These are phyloP conservation scores for Enhydra lutris DNA, from an alignment of 2,113 vertebrate genomes.

Conservation along the genomic window DNA sequence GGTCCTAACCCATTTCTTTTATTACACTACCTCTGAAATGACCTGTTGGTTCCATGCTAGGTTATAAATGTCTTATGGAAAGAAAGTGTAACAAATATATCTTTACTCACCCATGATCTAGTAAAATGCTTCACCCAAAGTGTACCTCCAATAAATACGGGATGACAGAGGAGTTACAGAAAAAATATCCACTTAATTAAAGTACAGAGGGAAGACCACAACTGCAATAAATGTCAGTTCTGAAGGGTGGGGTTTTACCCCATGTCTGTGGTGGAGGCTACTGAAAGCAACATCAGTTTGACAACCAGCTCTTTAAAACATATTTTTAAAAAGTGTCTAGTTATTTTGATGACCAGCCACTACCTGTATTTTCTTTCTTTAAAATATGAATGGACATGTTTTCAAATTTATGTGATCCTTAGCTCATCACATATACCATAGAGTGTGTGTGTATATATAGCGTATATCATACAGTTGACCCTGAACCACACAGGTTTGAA, in stretches of 20 bases:
- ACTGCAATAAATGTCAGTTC: not conserved
- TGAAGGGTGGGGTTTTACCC: not conserved
- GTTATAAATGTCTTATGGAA: not conserved
- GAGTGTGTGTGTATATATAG: not conserved
- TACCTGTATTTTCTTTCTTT: constrained; percentile 25
- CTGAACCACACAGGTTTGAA: not conserved
- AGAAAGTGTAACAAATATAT: not conserved
- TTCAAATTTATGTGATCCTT: constrained; percentile 55
- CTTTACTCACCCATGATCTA: not conserved
- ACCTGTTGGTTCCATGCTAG: not conserved
- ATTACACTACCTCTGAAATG: not conserved
- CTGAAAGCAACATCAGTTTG: not conserved
- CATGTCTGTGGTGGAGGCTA: not conserved
- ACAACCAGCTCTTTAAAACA: constrained; percentile 16
- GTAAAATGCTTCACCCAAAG: not conserved
- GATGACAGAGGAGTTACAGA: not conserved
- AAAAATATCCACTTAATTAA: not conserved
- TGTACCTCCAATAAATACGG: not conserved
- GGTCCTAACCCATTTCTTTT: not conserved
- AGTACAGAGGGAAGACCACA: not conserved
- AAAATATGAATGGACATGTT: constrained; percentile 4
- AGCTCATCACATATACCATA: not conserved
- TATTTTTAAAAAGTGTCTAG: constrained; percentile 16
- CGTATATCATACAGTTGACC: not conserved
- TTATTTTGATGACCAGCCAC: constrained; percentile 36